These are phyloP conservation scores for Gandaritis pyraliata DNA, from an alignment of 2,888 invertebrate genomes.

Conservation along the genomic window DNA sequence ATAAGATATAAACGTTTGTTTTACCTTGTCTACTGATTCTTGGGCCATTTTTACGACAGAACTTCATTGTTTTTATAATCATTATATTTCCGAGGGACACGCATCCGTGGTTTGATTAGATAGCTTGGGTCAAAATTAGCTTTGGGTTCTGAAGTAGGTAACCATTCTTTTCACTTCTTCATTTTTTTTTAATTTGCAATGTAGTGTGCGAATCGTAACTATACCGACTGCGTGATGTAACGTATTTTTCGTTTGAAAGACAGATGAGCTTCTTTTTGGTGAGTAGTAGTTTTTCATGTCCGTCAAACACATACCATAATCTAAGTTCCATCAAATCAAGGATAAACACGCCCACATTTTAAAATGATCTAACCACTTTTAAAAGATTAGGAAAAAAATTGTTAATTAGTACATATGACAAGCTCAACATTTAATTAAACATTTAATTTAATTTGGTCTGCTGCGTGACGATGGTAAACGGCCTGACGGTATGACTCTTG, in stretches of 20 bases:
- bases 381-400: too few relatives aligned
- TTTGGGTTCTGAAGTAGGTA: background rate
- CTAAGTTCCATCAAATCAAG: too few relatives aligned
- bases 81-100: constrained; percentile 60
- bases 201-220: too few relatives aligned
- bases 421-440: too few relatives aligned
- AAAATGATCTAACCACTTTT: too few relatives aligned
- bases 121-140: background rate
- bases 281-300: background rate
- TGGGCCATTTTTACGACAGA: constrained; percentile 77
- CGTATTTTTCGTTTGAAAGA: background rate
- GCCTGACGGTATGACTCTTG: too few relatives aligned
- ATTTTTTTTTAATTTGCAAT: too few relatives aligned
- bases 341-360: too few relatives aligned
- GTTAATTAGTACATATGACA: too few relatives aligned
- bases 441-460: too few relatives aligned
- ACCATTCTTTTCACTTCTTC: background rate
- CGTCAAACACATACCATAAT: background rate
- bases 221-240: too few relatives aligned
- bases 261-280: background rate
- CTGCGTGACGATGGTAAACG: too few relatives aligned
- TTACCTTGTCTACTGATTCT: constrained; percentile 79
- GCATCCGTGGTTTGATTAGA: constrained; percentile 10
- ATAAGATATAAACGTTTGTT: constrained; percentile 81
- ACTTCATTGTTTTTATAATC: constrained; percentile 73